Percentiles rank a stretch among this genome's conserved stretches.
These are phyloP conservation scores for Hoplostethus atlanticus DNA, from an alignment of 2,797 vertebrate species.

Conservation along the genomic window DNA sequence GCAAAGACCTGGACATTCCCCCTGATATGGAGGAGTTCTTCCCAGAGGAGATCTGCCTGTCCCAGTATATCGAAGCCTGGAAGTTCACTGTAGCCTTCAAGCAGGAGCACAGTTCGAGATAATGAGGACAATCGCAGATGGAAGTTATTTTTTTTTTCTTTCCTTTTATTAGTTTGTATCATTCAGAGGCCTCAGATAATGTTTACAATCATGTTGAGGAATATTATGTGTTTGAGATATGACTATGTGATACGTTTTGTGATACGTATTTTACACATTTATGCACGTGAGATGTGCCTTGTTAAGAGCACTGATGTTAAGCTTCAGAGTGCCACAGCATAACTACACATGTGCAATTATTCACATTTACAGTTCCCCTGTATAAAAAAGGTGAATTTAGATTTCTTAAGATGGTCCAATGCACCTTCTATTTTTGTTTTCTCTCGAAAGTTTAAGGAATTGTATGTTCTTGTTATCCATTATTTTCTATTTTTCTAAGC, in stretches of 20 bases:
- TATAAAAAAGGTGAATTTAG: constrained; percentile 8
- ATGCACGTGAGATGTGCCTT: constrained; percentile 46
- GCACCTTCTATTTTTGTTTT: background rate
- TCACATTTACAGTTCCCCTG: constrained; percentile 11
- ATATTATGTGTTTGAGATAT: background rate
- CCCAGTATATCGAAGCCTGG: constrained; percentile 87
- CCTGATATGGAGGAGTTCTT: constrained; percentile 84
- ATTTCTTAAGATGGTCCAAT: constrained; percentile 24
- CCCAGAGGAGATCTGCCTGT: constrained; percentile 85
- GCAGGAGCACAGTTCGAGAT: constrained; percentile 72
- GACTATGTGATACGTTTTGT: background rate
- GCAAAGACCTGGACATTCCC: constrained; percentile 81
- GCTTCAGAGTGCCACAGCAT: constrained; percentile 17
- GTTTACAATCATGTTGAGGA: constrained; percentile 58
- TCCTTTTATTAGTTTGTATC: background rate
- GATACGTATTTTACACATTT: constrained; percentile 18
- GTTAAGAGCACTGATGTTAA: constrained; percentile 16
- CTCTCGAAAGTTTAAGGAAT: background rate
- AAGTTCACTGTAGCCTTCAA: constrained; percentile 85
- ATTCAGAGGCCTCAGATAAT: constrained; percentile 16
- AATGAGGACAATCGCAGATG: constrained; percentile 33
- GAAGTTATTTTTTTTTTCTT: background rate
- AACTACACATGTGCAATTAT: constrained; percentile 31
- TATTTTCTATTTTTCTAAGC: constrained; percentile 7
- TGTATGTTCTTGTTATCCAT: constrained; percentile 4